Base-by-base conservation (phyloP, 2,113 vertebrate genomes). In the Aleadryas rufinucha region DNA sequence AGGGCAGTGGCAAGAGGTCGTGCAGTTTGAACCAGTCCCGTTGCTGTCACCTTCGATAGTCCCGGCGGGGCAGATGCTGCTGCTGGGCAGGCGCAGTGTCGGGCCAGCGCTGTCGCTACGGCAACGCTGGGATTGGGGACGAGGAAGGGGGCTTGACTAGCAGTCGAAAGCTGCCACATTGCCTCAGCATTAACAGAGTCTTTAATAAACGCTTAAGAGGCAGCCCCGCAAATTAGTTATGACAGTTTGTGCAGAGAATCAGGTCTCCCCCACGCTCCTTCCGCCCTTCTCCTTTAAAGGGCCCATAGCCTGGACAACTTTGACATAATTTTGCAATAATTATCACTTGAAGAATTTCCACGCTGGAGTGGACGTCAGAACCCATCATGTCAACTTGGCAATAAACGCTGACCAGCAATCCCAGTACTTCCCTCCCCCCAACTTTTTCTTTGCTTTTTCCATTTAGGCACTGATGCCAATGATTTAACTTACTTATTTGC, bases 301-400 rank as follows among this genome's bases (percentile, higher is more conserved):
- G 98, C 98, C 97, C 96, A 95, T 47, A 98, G 98, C 98, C 98
- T 98, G 98, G 99, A 99, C 98, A 98, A 99, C 98, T 98, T 98
- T 99, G 99, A 99, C 99, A 99, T 99, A 98, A 99, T 99, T 99
- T 98, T 97, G 97, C 98, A 98, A 99, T 99, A 99, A 99, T 99
- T 99, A 99, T 99, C 99, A 99, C 98, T 99, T 98, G 82, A 98
- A 99, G 99, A 99, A 98, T 99, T 98, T 98, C 98, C 98, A 97
- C 95, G 95, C 98, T 95, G 95, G 98, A 98, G 98, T 98, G 96
- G 98, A 98, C 98, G 98, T 99, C 99, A 98, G 98, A 98, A 98
- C 98, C 94, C 88, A 99, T 99, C 99, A 98, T 86, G 92, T 99
- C 99, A 99, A 77, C 30, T 89, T 75, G 89, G 96, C 89, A 98